Conservation (phyloP, 2,797 vertebrate genomes). For the Vespertilio murinus region DNA sequence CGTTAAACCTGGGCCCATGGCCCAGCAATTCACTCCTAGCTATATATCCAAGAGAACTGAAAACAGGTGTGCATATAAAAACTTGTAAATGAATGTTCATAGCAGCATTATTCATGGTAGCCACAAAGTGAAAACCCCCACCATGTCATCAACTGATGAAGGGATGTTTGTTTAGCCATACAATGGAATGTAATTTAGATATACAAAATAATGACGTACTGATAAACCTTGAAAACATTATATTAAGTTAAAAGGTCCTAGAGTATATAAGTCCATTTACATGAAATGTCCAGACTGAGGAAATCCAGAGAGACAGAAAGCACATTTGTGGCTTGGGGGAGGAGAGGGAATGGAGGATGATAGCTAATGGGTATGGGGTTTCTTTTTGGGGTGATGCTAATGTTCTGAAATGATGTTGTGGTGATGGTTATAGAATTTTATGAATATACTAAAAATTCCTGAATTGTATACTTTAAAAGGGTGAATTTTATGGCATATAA, state of each 20-base stretch:
- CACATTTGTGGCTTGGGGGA: neutral
- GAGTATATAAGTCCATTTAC: neutral
- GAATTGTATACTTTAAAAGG: neutral
- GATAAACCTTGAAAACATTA: neutral
- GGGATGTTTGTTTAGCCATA: conserved; percentile 2
- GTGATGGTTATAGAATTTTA: neutral
- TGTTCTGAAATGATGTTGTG: neutral
- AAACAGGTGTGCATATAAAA: neutral
- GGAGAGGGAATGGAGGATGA: neutral
- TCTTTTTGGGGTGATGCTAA: neutral
- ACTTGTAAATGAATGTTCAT: neutral
- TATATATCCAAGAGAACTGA: neutral
- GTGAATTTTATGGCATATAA: neutral
- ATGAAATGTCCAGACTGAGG: neutral
- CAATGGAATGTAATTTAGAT: neutral
- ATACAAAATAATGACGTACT: neutral
- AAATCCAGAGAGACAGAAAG: neutral
- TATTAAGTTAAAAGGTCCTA: neutral
- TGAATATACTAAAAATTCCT: neutral
- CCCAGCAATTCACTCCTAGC: neutral
- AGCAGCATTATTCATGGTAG: neutral
- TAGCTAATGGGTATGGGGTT: neutral
- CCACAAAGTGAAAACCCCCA: neutral
- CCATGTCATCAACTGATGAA: neutral
- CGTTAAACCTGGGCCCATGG: neutral